Evolutionary conservation across 2,888 invertebrate species (phyloP).

Genomic region (Lacanobia oleracea): DNA sequence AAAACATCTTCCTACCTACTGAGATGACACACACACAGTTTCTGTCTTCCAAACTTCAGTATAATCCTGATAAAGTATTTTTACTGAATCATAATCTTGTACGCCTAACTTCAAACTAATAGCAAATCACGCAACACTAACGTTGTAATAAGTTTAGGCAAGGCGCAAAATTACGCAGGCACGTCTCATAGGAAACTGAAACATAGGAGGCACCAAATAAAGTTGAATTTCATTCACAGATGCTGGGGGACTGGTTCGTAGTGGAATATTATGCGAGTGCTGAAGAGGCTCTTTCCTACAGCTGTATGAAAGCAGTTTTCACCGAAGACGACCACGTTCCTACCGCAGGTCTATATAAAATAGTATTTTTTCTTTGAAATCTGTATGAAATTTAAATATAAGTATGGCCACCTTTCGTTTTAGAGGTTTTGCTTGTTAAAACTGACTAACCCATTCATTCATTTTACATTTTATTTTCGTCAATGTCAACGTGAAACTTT

Average conservation of each 20-base stretch:
- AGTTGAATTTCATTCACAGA: conserved; percentile 83
- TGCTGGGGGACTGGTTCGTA: conserved; percentile 96
- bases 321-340: conserved; percentile 88
- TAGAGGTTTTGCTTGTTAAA: conserved; percentile 22
- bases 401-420: conserved; percentile 1
- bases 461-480: conserved; percentile 36
- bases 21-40: background rate
- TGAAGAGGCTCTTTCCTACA: conserved; percentile 95
- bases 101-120: conserved; percentile 48
- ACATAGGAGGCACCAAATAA: accelerated
- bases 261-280: conserved; percentile 97
- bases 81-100: conserved; percentile 11
- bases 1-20: background rate
- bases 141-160: conserved; percentile 42
- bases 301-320: conserved; percentile 95
- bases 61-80: background rate
- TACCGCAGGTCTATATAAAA: conserved; percentile 75
- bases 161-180: conserved; percentile 51
- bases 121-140: conserved; percentile 44
- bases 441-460: conserved; percentile 19
- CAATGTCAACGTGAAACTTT: conserved; percentile 19
- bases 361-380: conserved; percentile 13
- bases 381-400: conserved; percentile 9
- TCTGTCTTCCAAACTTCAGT: background rate
- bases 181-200: conserved; percentile 21